Evolutionary conservation across 2,888 invertebrate species (phyloP), one percentile per base, ranked within the genome.

Genomic region (Diadegma fenestrale): DNA sequence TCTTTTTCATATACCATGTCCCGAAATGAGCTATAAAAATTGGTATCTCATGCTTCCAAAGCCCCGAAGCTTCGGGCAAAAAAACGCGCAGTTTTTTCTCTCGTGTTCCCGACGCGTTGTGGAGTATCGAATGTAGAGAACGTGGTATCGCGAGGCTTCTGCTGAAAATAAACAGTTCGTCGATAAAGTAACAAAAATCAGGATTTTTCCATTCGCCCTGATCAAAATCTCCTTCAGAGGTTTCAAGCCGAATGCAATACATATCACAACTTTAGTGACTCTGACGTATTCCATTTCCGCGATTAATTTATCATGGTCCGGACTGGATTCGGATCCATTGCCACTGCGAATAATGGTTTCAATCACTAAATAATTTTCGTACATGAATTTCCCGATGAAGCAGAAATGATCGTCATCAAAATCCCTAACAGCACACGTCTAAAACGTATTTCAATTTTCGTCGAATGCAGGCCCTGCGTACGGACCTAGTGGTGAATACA

Each of bases 1-100:
- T 85, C 68, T 72, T 73, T 54, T 43, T 37, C 37, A 8, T 37
- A 22, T 33, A 41, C 43, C 51, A 14, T 19, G 72, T 48, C 66
- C 41, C 37, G 72, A 61, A 41, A 43, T 45, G 26, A 43, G 19
- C 66, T 61, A 61, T 73, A 80, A 76, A 85, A 80, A 82, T 77
- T 58, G 68, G 64, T 80, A 80, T 82, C 80, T 82, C 51, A 54
- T 77, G 63, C 14, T 43, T 8, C 73, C 43, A 54, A 76, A 80
- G 37, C 75, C 30, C 77, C 64, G 58, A 17, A 58, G 66, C 75
- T 45, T 19, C 8, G 33, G 17, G 63, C 14, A 37, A 26, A 37
- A 48, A 22, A 64, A 30, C 22, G 33, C 45, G 10, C 19, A 54
- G 6, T 37, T 37, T 19, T 45, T 43, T 64, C 26, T 51, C 12